Conservation (phyloP, 2,797 vertebrate genomes). For the Capromys pilorides region DNA sequence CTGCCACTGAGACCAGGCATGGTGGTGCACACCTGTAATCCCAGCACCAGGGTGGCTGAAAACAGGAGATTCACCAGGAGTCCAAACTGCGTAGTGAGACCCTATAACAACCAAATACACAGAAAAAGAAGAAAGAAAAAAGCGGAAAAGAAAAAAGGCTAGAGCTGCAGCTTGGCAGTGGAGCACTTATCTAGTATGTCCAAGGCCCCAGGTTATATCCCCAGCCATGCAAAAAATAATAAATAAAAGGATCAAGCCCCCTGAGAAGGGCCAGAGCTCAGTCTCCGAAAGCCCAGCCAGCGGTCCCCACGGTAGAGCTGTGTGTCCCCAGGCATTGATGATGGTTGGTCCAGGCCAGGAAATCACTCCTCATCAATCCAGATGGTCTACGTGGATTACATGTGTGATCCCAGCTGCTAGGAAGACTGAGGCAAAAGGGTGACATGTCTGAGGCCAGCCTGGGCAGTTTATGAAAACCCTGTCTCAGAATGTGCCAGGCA, state of each 20-base stretch:
- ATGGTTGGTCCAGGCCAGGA: not conserved
- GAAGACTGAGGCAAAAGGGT: not conserved
- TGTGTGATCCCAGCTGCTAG: not conserved
- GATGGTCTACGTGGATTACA: not conserved
- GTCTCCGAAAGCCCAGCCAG: not conserved
- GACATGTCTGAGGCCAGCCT: not conserved
- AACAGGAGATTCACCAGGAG: no score
- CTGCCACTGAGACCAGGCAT: no score
- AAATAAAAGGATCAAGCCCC: slow-evolving; percentile 39
- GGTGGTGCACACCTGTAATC: no score
- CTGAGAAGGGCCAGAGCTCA: not conserved
- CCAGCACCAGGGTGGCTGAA: no score
- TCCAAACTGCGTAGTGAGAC: no score
- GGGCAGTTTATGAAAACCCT: not conserved
- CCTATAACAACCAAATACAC: no score
- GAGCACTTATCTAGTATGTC: no score
- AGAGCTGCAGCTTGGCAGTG: not conserved
- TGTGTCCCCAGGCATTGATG: not conserved
- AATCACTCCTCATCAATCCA: not conserved
- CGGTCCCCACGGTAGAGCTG: not conserved
- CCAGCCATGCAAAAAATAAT: not conserved
- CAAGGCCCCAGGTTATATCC: not conserved
- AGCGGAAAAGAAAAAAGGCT: not conserved
- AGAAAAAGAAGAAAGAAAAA: no score
- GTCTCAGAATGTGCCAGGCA: not conserved